Evolutionary conservation across 2,113 vertebrate species (phyloP).

Genomic region (Melanostigma gelatinosum): DNA sequence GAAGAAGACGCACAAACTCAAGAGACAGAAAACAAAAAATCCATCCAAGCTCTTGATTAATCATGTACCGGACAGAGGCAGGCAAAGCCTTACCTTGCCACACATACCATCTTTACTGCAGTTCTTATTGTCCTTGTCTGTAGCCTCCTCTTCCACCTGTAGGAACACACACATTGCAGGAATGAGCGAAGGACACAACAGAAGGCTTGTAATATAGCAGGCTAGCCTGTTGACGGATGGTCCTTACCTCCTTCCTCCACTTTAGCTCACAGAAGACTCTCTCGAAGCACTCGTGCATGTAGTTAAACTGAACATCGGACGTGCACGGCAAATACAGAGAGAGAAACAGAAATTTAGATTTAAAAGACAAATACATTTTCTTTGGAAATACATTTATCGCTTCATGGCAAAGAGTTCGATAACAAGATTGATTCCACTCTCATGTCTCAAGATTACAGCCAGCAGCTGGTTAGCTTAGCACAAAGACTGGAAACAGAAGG

Average conservation of each 20-base stretch:
- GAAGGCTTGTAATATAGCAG: neutral
- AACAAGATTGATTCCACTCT: neutral
- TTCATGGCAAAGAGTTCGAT: neutral
- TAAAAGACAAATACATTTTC: neutral
- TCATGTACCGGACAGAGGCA: conserved; percentile 67
- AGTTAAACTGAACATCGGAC: conserved; percentile 89
- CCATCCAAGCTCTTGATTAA: conserved; percentile 8
- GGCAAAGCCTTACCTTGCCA: conserved; percentile 88
- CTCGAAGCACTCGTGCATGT: conserved; percentile 99
- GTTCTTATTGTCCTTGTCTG: conserved; percentile 89
- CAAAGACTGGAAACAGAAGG: neutral
- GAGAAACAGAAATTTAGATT: conserved; percentile 17
- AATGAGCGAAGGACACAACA: neutral
- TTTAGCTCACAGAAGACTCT: conserved; percentile 97
- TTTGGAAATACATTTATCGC: neutral
- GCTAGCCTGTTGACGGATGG: neutral
- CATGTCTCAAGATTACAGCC: neutral
- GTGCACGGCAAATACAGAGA: conserved; percentile 20
- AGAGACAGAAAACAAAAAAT: conserved; percentile 17
- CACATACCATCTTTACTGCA: conserved; percentile 89
- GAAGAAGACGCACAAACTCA: conserved; percentile 25
- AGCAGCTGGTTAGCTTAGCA: neutral
- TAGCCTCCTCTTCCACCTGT: conserved; percentile 88
- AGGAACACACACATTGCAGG: conserved; percentile 2
- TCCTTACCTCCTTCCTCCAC: conserved; percentile 94